Evolutionary conservation across 2,113 vertebrate genomes (phyloP).

Genomic region (Corythoichthys haematopterus): DNA sequence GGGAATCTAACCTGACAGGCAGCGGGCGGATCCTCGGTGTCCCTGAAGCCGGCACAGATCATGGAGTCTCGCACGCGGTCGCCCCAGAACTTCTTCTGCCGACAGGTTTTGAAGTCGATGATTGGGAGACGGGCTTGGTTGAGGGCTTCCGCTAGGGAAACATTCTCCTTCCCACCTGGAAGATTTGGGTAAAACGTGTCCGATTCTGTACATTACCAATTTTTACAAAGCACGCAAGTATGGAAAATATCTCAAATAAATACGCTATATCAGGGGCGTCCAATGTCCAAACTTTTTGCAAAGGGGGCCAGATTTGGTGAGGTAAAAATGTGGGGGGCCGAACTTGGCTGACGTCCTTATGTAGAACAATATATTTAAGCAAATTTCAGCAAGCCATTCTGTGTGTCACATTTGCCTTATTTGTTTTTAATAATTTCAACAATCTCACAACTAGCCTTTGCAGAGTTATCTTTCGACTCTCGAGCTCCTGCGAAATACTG

Average conservation of each 20-base stretch:
- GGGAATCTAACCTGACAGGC: constrained; percentile 69
- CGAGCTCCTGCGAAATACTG: no score
- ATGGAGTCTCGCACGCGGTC: constrained; percentile 71
- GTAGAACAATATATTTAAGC: no score
- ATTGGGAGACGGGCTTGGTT: constrained; percentile 73
- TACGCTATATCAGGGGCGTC: neutral
- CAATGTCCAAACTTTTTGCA: no score
- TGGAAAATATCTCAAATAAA: neutral
- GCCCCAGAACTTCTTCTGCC: constrained; percentile 78
- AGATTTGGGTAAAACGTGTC: neutral
- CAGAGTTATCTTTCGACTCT: no score
- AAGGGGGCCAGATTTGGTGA: no score
- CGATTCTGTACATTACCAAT: neutral
- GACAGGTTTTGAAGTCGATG: constrained; percentile 72
- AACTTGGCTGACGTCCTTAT: no score
- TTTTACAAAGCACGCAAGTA: neutral
- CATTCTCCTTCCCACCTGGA: constrained; percentile 68
- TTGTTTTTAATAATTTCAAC: no score
- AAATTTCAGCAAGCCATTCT: no score
- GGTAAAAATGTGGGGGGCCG: no score
- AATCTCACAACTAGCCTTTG: no score
- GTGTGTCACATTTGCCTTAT: no score
- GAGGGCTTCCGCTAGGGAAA: constrained; percentile 64
- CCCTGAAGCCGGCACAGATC: constrained; percentile 74
- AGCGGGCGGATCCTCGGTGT: constrained; percentile 69